Conservation (phyloP, 2,113 vertebrate genomes). For the Burhinus oedicnemus region DNA sequence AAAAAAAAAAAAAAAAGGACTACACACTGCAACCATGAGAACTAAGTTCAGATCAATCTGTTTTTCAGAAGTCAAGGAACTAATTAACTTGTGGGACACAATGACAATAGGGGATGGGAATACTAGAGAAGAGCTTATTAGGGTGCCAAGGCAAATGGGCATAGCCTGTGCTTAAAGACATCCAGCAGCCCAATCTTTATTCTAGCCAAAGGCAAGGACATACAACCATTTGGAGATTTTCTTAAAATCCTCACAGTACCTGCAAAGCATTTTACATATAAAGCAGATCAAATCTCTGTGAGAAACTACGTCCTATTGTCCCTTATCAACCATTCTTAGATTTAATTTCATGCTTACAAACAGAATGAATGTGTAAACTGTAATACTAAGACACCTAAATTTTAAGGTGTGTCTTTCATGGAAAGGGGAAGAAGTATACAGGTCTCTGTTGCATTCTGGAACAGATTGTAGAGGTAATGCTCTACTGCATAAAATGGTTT, state of each 20-base stretch:
- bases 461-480: neutral
- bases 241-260: neutral
- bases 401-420: neutral
- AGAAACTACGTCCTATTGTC: neutral
- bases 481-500: neutral
- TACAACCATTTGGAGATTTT: neutral
- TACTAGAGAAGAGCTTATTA: neutral
- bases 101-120: neutral
- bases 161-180: neutral
- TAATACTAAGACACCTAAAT: neutral
- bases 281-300: neutral
- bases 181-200: neutral
- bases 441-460: neutral
- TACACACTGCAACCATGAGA: neutral
- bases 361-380: neutral
- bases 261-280: neutral
- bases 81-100: neutral
- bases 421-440: neutral
- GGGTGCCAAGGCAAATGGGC: neutral
- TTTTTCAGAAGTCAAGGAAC: neutral
- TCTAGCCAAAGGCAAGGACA: neutral
- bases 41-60: neutral
- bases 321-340: neutral
- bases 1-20: neutral
- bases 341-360: neutral